A percentile compares a stretch with the other conserved stretches of the same genome.
Conservation (phyloP, 2,888 invertebrate genomes). For the Ichneumoninae sp. region DNA sequence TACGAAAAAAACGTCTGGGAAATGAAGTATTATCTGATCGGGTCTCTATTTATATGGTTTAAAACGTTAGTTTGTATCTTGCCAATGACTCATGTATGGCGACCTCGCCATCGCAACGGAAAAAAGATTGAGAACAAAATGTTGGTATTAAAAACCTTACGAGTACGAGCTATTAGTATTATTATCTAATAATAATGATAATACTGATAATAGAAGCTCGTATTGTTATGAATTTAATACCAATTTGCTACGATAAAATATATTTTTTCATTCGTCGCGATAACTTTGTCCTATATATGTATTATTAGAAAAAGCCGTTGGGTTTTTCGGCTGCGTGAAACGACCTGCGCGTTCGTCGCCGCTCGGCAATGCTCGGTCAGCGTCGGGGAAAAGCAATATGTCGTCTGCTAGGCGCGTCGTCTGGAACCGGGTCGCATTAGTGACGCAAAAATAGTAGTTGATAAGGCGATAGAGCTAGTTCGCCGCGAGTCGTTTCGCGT, state of each 20-base stretch:
- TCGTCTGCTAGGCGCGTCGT: slow-evolving; percentile 83
- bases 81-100: neutral
- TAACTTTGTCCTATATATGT: neutral
- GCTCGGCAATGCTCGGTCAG: slow-evolving; percentile 63
- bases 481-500: slow-evolving; percentile 31
- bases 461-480: slow-evolving; percentile 73
- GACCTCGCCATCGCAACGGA: neutral
- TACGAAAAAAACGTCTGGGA: neutral
- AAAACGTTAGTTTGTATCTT: neutral
- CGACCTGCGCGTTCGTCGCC: slow-evolving; percentile 63
- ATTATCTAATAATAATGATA: no score
- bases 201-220: neutral
- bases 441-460: slow-evolving; percentile 77
- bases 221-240: neutral
- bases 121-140: neutral
- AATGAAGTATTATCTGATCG: neutral
- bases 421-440: slow-evolving; percentile 79
- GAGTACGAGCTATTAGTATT: no score
- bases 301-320: neutral
- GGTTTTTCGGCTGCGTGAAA: slow-evolving; percentile 64
- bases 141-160: no score
- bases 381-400: slow-evolving; percentile 78
- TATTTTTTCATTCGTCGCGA: neutral
- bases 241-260: neutral
- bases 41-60: neutral